phyloP scores from a whole-genome alignment of 2,113 vertebrate genomes.

The Melospiza georgiana region DNA sequence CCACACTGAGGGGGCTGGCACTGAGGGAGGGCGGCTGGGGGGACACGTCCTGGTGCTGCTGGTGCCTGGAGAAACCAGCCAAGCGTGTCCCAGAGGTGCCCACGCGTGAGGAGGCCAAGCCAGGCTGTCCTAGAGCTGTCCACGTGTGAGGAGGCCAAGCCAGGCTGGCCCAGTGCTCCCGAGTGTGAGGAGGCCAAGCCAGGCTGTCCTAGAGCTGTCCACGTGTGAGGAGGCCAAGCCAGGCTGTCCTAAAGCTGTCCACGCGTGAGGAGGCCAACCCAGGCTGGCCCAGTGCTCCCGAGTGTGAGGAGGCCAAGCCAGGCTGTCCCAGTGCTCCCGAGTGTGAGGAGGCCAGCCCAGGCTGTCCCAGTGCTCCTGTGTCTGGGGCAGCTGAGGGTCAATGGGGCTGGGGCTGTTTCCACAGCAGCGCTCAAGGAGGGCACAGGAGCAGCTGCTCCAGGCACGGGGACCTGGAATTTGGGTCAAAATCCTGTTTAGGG shows the following conservation, averaged over 20 bases:
- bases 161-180: too few relatives aligned
- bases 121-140: background rate
- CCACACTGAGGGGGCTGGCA: background rate
- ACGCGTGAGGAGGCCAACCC: fast-evolving
- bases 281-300: too few relatives aligned
- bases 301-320: background rate
- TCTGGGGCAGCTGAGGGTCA: fast-evolving
- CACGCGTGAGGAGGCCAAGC: fast-evolving
- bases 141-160: too few relatives aligned
- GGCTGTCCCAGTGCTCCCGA: background rate
- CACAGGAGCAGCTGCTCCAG: background rate
- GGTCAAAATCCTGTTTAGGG: fast-evolving
- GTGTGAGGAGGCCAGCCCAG: background rate
- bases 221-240: background rate
- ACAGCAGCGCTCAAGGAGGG: background rate
- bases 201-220: too few relatives aligned
- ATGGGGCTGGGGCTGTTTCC: background rate
- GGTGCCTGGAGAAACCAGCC: background rate
- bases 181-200: too few relatives aligned
- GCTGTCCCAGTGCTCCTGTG: background rate
- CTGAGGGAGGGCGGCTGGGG: background rate
- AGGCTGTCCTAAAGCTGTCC: background rate
- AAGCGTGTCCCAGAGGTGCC: background rate
- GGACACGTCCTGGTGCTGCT: background rate
- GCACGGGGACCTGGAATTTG: background rate